Evolutionary conservation across 2,888 invertebrate species (phyloP), one percentile per base, ranked within the genome.

Genomic region (Tholera decimalis): DNA sequence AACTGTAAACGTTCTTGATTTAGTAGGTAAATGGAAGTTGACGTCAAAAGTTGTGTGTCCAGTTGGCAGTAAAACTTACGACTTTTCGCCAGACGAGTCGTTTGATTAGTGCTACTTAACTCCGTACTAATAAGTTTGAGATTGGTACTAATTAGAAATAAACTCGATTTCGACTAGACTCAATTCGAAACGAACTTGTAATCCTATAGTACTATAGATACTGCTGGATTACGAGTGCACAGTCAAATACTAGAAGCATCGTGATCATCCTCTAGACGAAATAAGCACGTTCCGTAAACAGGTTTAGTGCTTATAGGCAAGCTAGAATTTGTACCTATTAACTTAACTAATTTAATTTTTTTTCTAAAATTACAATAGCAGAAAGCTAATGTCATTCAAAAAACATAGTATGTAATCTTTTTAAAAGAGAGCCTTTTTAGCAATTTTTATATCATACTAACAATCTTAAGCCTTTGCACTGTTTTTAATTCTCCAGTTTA

Each of bases 201-300:
- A 47, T 20, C 7, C 4, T 8, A n/a, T 0, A 7, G 4, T 4
- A 3, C 7, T 35, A 44, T n/a, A n/a, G n/a, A 64, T 33, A 15
- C 1, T 20, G 20, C 20, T 47, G 11, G n/a, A 5, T 8, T 33
- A n/a, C 0, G 22, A 1, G 30, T 9, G 24, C 13, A 22, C 8
- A 22, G 15, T 11, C 11, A 28, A 68, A 22, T 20, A 43, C 15
- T 18, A 7, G 1, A 8, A 15, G 13, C n/a, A 33, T 41, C 9
- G 7, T n/a, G n/a, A 6, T 24, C 6, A 7, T 22, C 8, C 5
- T 18, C 18, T 15, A 22, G 0, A 13, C 18, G 13, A 64, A 39
- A 30, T 61, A 24, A 44, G 4, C 28, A 63, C 8, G 30, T 15
- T 46, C 11, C 7, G 28, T 3, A 62, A 62, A 46, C 18, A 11